Evolutionary conservation across 2,888 invertebrate species (phyloP).

Genomic region (Rhagonycha fulva): DNA sequence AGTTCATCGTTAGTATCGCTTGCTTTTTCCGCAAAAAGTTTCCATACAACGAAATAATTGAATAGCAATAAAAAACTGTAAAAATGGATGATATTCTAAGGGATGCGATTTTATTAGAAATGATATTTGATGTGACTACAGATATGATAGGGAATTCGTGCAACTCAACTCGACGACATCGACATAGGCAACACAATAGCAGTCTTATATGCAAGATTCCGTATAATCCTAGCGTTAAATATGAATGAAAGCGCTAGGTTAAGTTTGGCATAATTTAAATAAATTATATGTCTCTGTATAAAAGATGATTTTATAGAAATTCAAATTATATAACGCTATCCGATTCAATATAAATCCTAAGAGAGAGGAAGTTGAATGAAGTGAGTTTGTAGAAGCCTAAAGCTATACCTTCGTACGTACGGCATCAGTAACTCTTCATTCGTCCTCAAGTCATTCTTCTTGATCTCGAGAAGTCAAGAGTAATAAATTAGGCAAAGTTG

Average conservation of each 20-base stretch:
- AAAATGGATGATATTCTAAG: no score
- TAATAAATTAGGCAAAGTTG: conserved; percentile 46
- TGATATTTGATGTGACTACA: background rate
- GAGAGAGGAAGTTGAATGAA: conserved; percentile 37
- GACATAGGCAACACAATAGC: background rate
- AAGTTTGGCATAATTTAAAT: background rate
- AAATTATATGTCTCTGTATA: background rate
- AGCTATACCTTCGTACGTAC: conserved; percentile 35
- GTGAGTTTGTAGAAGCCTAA: conserved; percentile 32
- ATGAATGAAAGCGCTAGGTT: background rate
- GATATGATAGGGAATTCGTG: background rate
- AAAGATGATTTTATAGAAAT: conserved; percentile 18
- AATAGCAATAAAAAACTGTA: no score
- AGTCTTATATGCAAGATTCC: background rate
- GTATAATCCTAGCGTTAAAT: background rate
- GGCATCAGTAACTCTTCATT: conserved; percentile 44
- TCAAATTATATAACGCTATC: conserved; percentile 25
- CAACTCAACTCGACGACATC: background rate
- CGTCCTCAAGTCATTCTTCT: conserved; percentile 46
- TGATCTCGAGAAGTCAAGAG: conserved; percentile 44
- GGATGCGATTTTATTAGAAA: background rate
- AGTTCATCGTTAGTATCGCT: no score
- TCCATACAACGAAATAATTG: no score
- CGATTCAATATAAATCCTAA: conserved; percentile 40
- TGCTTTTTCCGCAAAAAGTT: no score